Percentiles rank a stretch among this genome's conserved stretches.
phyloP scores from a whole-genome alignment of 2,113 vertebrate species.

The western clawed frog (Xenopus tropicalis) region UCB_Xtro_10.0 CM004445.2:113805501-113806000 shows the following conservation, averaged over 20 bases:
- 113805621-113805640: slow-evolving; percentile 55
- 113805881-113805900: not conserved
- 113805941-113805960: too few relatives aligned
- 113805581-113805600: slow-evolving; percentile 63
- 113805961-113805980: too few relatives aligned
- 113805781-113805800: slow-evolving; percentile 50
- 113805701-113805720: slow-evolving; percentile 62
- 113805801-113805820: slow-evolving; percentile 62
- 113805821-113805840: slow-evolving; percentile 59
- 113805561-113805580: slow-evolving; percentile 57
- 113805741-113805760: slow-evolving; percentile 55
- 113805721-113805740: slow-evolving; percentile 55
- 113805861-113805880: not conserved
- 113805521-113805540: slow-evolving; percentile 38
- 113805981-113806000: too few relatives aligned
- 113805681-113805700: slow-evolving; percentile 55
- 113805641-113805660: slow-evolving; percentile 49
- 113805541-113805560: slow-evolving; percentile 51
- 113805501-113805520: slow-evolving; percentile 33
- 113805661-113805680: slow-evolving; percentile 57
- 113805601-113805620: slow-evolving; percentile 62
- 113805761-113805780: slow-evolving; percentile 53
- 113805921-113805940: too few relatives aligned
- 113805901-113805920: not conserved
- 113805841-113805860: slow-evolving; percentile 31